Evolutionary conservation across 2,113 vertebrate genomes (phyloP).

Genomic region (Phylloscopus trochilus): DNA sequence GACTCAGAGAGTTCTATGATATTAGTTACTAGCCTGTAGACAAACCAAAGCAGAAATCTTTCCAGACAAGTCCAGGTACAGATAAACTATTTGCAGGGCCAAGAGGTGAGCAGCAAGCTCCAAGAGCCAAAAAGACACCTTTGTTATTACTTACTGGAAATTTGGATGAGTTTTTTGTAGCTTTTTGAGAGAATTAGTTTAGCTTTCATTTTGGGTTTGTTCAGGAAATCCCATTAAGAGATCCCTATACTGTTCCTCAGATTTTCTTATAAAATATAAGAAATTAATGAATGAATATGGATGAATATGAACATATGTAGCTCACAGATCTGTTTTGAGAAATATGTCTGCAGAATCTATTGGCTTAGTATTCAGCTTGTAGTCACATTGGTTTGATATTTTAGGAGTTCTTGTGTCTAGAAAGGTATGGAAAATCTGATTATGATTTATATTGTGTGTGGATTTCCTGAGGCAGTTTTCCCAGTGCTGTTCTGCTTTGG

Average conservation of each 20-base stretch:
- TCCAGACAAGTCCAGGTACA: neutral
- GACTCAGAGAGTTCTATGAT: neutral
- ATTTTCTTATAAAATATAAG: neutral
- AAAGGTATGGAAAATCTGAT: conserved; percentile 72
- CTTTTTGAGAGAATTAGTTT: neutral
- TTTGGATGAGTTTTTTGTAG: neutral
- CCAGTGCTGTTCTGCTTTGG: conserved; percentile 61
- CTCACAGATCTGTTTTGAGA: neutral
- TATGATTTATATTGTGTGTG: conserved; percentile 72
- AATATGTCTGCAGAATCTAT: neutral
- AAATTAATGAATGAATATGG: too few species aligned
- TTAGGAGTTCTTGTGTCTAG: conserved; percentile 74
- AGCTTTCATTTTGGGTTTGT: neutral
- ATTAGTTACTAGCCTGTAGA: neutral
- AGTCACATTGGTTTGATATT: conserved; percentile 58
- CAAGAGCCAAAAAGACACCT: neutral
- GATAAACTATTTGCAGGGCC: neutral
- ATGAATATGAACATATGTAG: too few species aligned
- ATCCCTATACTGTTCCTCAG: neutral
- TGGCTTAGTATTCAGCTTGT: neutral
- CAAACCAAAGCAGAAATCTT: neutral
- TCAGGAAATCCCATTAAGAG: neutral
- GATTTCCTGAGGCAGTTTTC: conserved; percentile 74
- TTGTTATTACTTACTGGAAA: neutral
- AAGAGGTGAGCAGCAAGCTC: neutral